Base-by-base conservation (phyloP, 2,113 vertebrate species). In the Circaetus gallicus region DNA sequence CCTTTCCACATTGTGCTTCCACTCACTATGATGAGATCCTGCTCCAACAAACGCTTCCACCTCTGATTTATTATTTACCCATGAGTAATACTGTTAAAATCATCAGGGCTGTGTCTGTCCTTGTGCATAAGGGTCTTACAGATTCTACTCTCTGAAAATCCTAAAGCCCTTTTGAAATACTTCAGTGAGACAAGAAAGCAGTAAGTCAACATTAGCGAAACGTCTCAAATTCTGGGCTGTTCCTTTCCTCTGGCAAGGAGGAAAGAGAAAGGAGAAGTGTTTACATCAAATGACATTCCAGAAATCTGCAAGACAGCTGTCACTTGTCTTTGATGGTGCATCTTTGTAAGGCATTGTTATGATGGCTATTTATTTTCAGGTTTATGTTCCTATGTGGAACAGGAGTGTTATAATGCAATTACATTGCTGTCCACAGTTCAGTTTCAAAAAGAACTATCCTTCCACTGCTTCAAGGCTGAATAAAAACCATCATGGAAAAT, bases 31-130 rank as follows among this genome's bases (percentile, higher is more conserved):
- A 76, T 73, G 74, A 88, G 95, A 80, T 93, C n/a, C 74, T 81
- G 67, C 59, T 93, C 67, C 72, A 96, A 42, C 29, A 62, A 91
- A 86, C 32, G 59, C 38, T 95, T 95, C 93, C 45, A 89, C 47
- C 26, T 94, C 87, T 92, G 82, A 90, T 95, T 96, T 95, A 94
- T 95, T 95, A 77, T 93, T 93, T 93, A 79, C 55, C 62, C 20
- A 6, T 69, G 78, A 86, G 59, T 90, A 88, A 73, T 58, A 42
- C 85, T 88, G 85, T 71, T 94, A 77, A 94, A 94, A 90, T 93
- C 87, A 80, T 90, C 58, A 66, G 45, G 62, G 25, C 45, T 88
- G 8, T 61, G 58, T 69, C 79, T 90, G 62, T 76, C 82, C 66
- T 90, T 66, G 21, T 83, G 53, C 22, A 22, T 43, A 56, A 81